phyloP scores from a whole-genome alignment of 2,113 vertebrate genomes.

The Burhinus oedicnemus region DNA sequence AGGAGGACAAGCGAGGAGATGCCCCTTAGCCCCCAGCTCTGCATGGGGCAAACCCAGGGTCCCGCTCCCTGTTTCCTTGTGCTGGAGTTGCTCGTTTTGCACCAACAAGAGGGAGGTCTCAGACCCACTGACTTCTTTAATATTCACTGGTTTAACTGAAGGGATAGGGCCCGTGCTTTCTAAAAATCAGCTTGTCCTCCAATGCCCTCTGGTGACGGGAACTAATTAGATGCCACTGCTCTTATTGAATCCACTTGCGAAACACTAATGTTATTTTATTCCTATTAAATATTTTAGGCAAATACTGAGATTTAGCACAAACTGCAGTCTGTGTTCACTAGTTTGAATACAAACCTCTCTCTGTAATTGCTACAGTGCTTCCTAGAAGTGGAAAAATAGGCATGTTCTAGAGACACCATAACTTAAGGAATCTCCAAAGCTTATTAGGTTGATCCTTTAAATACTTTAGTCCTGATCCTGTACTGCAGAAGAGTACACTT shows the following conservation, averaged over 20 bases:
- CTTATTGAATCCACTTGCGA: not conserved
- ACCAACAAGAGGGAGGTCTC: not conserved
- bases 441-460: constrained; percentile 37
- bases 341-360: not conserved
- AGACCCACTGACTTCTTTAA: not conserved
- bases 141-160: not conserved
- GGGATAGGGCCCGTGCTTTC: not conserved
- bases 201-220: constrained; percentile 74
- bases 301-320: not conserved
- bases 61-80: not conserved
- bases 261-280: not conserved
- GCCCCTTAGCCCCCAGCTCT: not conserved
- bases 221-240: constrained; percentile 9
- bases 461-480: not conserved
- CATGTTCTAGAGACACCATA: not conserved
- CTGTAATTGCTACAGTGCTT: not conserved
- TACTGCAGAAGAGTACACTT: not conserved
- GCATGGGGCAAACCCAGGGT: not conserved
- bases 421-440: not conserved
- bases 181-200: constrained; percentile 60
- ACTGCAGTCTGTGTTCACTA: not conserved
- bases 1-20: not conserved
- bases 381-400: not conserved
- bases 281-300: not conserved
- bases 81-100: not conserved